These are phyloP conservation scores for Melikaiella ostensackeni DNA, from an alignment of 2,888 invertebrate species.

Conservation along the genomic window DNA sequence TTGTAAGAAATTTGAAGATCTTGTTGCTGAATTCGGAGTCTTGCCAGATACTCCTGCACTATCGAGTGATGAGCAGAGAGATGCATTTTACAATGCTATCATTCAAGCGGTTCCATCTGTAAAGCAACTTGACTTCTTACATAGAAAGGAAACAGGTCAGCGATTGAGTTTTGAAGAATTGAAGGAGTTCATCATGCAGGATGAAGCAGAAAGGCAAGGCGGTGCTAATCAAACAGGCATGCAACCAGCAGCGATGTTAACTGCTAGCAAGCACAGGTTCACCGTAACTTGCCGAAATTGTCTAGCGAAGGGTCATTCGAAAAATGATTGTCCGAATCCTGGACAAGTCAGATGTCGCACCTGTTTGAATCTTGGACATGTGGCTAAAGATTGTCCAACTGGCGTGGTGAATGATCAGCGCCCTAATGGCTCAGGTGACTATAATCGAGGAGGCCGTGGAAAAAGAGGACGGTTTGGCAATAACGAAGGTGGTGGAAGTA, in stretches of 20 bases:
- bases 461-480: slow-evolving; percentile 1
- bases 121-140: not conserved
- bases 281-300: not conserved
- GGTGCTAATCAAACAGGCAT: too few species aligned
- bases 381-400: not conserved
- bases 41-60: not conserved
- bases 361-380: too few species aligned
- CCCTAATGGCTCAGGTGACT: not conserved
- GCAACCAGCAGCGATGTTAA: too few species aligned
- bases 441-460: slow-evolving; percentile 10
- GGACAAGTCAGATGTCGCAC: slow-evolving; percentile 2
- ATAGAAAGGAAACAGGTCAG: not conserved
- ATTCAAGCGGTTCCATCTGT: not conserved
- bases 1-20: not conserved
- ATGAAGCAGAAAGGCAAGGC: not conserved
- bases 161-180: slow-evolving; percentile 6
- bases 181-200: slow-evolving; percentile 10
- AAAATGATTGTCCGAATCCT: not conserved
- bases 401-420: not conserved
- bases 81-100: not conserved
- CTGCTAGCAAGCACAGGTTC: not conserved
- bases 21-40: not conserved
- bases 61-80: not conserved
- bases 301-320: not conserved
- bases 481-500: not conserved